Evolutionary conservation across 2,888 invertebrate species (phyloP), one percentile per base, ranked within the genome.

Genomic region (Heteromurus nitidus): DNA sequence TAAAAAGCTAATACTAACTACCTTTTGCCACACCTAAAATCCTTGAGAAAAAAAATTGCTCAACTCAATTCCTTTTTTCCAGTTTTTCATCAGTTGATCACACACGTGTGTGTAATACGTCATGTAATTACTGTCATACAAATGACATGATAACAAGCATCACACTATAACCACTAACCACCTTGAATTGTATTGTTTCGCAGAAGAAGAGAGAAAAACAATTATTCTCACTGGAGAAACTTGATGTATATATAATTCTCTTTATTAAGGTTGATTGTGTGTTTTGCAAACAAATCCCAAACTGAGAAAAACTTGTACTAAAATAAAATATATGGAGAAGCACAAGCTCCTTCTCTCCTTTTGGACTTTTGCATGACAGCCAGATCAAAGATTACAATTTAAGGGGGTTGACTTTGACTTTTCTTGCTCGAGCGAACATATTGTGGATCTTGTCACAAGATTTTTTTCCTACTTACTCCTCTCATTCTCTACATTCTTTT

Each of bases 101-200:
- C 18, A 20, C 62, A 62, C 31, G 30, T 11, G 31, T n/a, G n/a
- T 31, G 26, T 58, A 58, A 62, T 62, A 62, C 18, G 44, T 55
- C 31, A 47, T 69, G 55, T 55, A 70, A 70, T 70, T 70, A 70
- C 58, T 70, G 58, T 70, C 70, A 70, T 60, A 67, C 22, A 22
- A 58, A 36, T 60, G 72, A 72, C 72, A 47, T 60, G 72, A 31
- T 72, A 72, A 72, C 30, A 24, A 72, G 72, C n/a, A 44, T 62
- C 62, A 62, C n/a, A 5, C 20, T 31, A 9, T 3, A 16, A 50
- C 5, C 36, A 36, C 36, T 7, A 9, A 7, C 36, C 7, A 7
- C 36, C 36, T 7, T 36, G 36, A 7, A 36, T 9, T 36, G 13
- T 36, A 9, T 36, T 36, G 7, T 36, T 36, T 36, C 9, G 9